A percentile compares a stretch with the other conserved stretches of the same genome.
These are phyloP conservation scores for Stenolophus ochropezus DNA, from an alignment of 2,888 invertebrate genomes.

Conservation along the genomic window DNA sequence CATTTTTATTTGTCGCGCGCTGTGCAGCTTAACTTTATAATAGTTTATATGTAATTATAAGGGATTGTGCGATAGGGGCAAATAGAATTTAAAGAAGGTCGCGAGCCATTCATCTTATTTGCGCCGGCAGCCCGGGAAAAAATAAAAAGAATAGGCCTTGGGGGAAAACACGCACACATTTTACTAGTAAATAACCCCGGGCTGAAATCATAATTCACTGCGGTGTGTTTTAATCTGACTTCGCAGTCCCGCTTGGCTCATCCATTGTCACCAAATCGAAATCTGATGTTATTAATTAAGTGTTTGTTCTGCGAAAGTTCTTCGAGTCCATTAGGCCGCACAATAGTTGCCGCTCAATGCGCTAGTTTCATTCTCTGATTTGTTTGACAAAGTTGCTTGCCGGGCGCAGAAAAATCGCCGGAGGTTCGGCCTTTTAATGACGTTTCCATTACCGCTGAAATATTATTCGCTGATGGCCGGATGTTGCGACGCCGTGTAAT, in stretches of 20 bases:
- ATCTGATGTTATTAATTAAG: conserved; percentile 28
- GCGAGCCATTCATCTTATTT: conserved; percentile 16
- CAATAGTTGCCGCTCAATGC: conserved; percentile 10
- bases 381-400: not conserved
- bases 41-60: too few species aligned
- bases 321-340: conserved; percentile 22
- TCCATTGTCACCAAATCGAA: conserved; percentile 26
- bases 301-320: not conserved
- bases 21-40: too few species aligned
- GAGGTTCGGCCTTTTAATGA: not conserved
- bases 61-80: not conserved
- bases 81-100: conserved; percentile 19
- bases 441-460: not conserved
- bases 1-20: too few species aligned
- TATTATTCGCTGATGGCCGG: conserved; percentile 1
- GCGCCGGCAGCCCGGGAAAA: not conserved
- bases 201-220: not conserved
- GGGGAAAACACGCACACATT: conserved; percentile 25
- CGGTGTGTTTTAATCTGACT: not conserved
- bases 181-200: conserved; percentile 22
- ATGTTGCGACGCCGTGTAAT: not conserved
- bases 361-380: not conserved
- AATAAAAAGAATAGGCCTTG: conserved; percentile 17
- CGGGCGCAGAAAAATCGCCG: not conserved
- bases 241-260: not conserved